These are phyloP conservation scores for Tetragonula clypearis DNA, from an alignment of 1,140 invertebrate genomes.

Conservation along the genomic window DNA sequence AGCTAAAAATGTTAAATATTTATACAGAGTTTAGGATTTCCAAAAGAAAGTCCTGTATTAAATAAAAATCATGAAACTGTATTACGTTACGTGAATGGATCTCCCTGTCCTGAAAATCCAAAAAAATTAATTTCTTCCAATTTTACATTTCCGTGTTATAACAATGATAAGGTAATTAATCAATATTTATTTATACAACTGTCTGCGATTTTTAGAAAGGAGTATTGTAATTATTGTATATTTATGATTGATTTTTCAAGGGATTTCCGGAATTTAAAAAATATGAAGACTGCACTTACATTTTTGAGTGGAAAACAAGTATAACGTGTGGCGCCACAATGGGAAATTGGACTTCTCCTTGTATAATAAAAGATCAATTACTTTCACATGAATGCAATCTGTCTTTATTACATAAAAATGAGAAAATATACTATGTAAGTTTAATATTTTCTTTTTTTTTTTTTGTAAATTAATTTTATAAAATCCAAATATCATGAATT, in stretches of 20 bases:
- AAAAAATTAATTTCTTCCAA: constrained; percentile 74
- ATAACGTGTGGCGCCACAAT: constrained; percentile 74
- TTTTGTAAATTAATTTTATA: background rate
- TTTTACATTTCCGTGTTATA: constrained; percentile 79
- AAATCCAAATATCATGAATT: background rate
- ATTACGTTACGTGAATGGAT: constrained; percentile 78
- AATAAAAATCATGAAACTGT: constrained; percentile 70
- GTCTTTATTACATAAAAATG: constrained; percentile 51
- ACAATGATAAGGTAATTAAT: constrained; percentile 75
- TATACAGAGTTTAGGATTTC: constrained; percentile 80
- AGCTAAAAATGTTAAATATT: constrained; percentile 1
- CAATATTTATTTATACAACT: background rate
- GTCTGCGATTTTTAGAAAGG: constrained; percentile 16
- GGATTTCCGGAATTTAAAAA: constrained; percentile 76
- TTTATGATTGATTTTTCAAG: constrained; percentile 65
- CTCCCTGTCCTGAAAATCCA: constrained; percentile 77
- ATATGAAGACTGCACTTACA: constrained; percentile 79
- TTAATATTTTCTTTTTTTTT: background rate
- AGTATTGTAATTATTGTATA: constrained; percentile 25
- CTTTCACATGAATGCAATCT: constrained; percentile 66
- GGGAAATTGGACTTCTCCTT: constrained; percentile 65
- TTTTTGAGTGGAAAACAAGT: constrained; percentile 81
- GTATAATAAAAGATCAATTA: constrained; percentile 63
- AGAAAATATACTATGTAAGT: constrained; percentile 66
- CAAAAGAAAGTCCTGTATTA: constrained; percentile 69